Evolutionary conservation across 2,888 invertebrate species (phyloP).

Genomic region (Ptilodon capucinus): DNA sequence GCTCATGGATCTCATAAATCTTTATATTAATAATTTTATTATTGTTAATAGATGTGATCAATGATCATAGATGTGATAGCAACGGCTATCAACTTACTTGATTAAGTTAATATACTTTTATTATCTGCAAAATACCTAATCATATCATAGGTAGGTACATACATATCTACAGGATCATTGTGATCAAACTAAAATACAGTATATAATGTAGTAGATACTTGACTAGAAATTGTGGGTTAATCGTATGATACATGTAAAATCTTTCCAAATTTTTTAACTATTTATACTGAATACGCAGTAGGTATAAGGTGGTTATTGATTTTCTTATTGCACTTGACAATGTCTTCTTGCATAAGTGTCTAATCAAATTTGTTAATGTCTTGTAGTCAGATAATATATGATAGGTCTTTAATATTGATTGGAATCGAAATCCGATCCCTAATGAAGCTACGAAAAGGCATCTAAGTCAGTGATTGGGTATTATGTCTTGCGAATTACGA

Average conservation of each 20-base stretch:
- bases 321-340: neutral
- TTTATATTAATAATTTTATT: slow-evolving; percentile 3
- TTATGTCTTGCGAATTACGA: slow-evolving; percentile 6
- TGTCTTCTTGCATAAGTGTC: too few species aligned
- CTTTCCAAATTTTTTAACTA: neutral
- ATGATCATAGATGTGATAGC: slow-evolving; percentile 15
- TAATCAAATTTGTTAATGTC: neutral
- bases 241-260: neutral
- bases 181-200: neutral
- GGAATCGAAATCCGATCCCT: neutral
- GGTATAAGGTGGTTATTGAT: neutral
- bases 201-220: neutral
- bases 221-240: neutral
- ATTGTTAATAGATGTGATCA: neutral
- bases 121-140: too few species aligned
- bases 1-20: slow-evolving; percentile 39
- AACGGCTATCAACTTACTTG: neutral
- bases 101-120: neutral
- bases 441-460: neutral
- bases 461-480: neutral
- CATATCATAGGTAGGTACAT: too few species aligned
- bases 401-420: neutral
- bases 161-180: too few species aligned
- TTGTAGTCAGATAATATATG: neutral
- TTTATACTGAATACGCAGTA: too few species aligned